Evolutionary conservation across 2,797 vertebrate species (phyloP).

Genomic region (Carcharodon carcharias): DNA sequence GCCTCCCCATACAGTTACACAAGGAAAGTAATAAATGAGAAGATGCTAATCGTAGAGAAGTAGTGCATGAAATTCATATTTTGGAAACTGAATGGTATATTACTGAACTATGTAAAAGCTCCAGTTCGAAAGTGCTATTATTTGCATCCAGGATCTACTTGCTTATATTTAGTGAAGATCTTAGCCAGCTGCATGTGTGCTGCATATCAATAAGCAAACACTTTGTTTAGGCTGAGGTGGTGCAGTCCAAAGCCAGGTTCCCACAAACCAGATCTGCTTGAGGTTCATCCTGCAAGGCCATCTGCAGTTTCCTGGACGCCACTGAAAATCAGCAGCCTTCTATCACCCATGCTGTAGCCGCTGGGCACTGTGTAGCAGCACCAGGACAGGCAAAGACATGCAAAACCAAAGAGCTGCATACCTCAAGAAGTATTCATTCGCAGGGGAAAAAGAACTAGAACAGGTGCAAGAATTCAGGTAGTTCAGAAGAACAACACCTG

Average conservation of each 20-base stretch:
- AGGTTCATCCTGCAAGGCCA: too few relatives aligned
- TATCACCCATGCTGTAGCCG: too few relatives aligned
- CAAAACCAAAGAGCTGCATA: too few relatives aligned
- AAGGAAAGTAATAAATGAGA: neutral
- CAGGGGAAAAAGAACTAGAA: too few relatives aligned
- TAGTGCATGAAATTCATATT: neutral
- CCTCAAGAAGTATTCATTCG: too few relatives aligned
- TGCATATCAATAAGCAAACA: neutral
- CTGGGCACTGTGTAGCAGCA: too few relatives aligned
- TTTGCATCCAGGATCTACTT: neutral
- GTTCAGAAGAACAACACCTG: too few relatives aligned
- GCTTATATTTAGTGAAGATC: neutral
- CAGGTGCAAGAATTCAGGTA: too few relatives aligned
- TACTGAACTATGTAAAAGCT: neutral
- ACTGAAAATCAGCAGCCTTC: too few relatives aligned
- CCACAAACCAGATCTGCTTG: too few relatives aligned
- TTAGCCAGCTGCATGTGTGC: neutral
- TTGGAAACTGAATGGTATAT: neutral
- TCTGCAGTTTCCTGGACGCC: too few relatives aligned
- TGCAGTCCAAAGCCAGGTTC: neutral
- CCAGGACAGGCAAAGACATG: too few relatives aligned
- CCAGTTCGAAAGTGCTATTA: neutral
- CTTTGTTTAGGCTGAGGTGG: neutral
- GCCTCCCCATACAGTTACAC: neutral
- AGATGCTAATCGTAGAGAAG: neutral